Evolutionary conservation across 2,888 invertebrate genomes (phyloP), one percentile per base, ranked within the genome.

Genomic region (Branchipolynoe longqiensis): DNA sequence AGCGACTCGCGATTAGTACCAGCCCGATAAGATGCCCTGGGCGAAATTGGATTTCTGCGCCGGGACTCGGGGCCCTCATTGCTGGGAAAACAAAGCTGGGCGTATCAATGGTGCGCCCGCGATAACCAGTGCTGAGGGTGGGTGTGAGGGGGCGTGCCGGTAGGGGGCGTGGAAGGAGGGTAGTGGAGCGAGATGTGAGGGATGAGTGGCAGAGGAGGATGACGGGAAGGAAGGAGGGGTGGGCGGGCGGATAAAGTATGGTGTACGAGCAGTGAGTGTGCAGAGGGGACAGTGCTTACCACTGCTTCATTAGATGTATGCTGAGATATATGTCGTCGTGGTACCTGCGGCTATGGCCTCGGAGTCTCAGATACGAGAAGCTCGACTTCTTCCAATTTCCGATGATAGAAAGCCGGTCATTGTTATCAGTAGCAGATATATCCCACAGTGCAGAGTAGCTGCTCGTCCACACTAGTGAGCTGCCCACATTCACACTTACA

Each of bases 11-110:
- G 78, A 78, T 78, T 78, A 78, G 78, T 28, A 78, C 48, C 54
- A 31, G 48, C 48, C 78, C 22, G 78, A 78, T 78, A 78, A 78
- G 48, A 48, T 8, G 78, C n/a, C n/a, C 33, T 18, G 12, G 78
- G 78, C 22, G 78, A 48, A 78, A 78, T 78, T 78, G 78, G 78
- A 78, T 48, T 78, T 78, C 28, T 14, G 48, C 78, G 41, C 25
- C 2, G 28, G 78, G 54, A 41, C 36, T 18, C 6, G 36, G 8
- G 28, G 31, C 62, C 62, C 3, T 3, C 12, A 62, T 31, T 14
- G 62, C n/a, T 33, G 22, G 36, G 69, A 78, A 78, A 78, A 78
- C 78, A 78, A 78, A 78, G 78, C 78, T 78, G 41, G 41, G 41
- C 41, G 48, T 78, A 78, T 78, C 78, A 48, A 31, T 4, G n/a